Evolutionary conservation across 23 tunicate species (phyloP).

Genomic region (Trididemnum nubilum): DNA sequence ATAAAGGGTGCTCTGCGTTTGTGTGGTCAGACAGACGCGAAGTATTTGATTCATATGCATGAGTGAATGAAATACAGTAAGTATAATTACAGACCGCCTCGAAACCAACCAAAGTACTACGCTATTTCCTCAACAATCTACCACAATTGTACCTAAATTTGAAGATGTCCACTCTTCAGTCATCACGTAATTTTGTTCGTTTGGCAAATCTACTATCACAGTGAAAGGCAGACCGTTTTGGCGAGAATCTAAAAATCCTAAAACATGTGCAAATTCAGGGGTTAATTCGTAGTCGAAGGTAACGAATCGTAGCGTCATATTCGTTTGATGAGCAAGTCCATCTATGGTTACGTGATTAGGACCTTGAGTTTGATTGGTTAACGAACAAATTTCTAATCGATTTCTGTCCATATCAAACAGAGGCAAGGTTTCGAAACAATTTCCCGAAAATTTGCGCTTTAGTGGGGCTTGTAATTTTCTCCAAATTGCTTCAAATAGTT

Average conservation of each 20-base stretch:
- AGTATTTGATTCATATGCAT: no score
- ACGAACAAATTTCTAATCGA: slow-evolving; percentile 16
- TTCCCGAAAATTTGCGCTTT: neutral
- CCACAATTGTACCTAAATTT: slow-evolving; percentile 17
- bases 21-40: no score
- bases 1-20: no score
- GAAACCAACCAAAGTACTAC: no score
- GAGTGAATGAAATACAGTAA: no score
- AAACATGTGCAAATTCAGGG: neutral
- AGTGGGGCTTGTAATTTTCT: neutral
- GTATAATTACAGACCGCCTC: no score
- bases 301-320: slow-evolving; percentile 8
- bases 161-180: no score
- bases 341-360: neutral
- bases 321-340: neutral
- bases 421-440: neutral
- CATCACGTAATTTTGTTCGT: slow-evolving; percentile 25
- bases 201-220: slow-evolving; percentile 19
- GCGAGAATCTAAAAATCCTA: slow-evolving; percentile 1
- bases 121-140: no score
- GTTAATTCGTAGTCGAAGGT: neutral
- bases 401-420: neutral
- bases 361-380: no score
- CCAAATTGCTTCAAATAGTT: neutral
- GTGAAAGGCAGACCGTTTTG: neutral